Percentiles rank a stretch among this genome's conserved stretches.
These are phyloP conservation scores for Aphrophora alni DNA, from an alignment of 2,888 invertebrate genomes.

Conservation along the genomic window DNA sequence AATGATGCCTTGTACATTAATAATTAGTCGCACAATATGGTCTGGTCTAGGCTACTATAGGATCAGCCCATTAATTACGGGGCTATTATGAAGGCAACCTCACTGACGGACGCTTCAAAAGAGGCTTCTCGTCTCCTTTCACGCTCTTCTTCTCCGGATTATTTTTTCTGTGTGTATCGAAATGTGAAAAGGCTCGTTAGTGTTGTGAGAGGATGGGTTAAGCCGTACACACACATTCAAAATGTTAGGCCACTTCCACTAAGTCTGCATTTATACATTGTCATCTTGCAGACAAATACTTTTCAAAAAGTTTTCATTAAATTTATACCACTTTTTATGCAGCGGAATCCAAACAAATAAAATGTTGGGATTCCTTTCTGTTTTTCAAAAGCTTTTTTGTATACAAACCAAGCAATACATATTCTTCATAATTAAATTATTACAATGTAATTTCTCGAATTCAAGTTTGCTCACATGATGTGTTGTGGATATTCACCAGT, in stretches of 20 bases:
- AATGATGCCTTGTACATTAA: conserved; percentile 39
- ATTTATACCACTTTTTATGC: neutral
- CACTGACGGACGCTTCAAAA: conserved; percentile 24
- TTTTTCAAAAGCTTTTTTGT: too few relatives aligned
- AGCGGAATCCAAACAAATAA: neutral
- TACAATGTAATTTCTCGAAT: too few relatives aligned
- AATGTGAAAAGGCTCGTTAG: conserved; percentile 40
- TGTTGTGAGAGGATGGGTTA: neutral
- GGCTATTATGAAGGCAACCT: conserved; percentile 25
- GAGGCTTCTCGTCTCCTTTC: conserved; percentile 3
- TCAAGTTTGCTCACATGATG: too few relatives aligned
- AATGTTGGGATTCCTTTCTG: too few relatives aligned
- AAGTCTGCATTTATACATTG: neutral
- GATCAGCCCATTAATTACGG: conserved; percentile 33
- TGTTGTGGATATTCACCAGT: too few relatives aligned
- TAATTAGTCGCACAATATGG: conserved; percentile 39
- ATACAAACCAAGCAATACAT: too few relatives aligned
- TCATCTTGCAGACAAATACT: neutral
- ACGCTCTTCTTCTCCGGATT: neutral
- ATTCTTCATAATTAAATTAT: too few relatives aligned
- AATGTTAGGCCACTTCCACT: neutral
- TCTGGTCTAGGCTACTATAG: conserved; percentile 26
- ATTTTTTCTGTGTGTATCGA: conserved; percentile 19
- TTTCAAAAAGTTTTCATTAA: neutral
- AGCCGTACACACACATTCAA: neutral